Base-by-base conservation (phyloP, 2,797 vertebrate species). In the Sebastes reedi region DNA sequence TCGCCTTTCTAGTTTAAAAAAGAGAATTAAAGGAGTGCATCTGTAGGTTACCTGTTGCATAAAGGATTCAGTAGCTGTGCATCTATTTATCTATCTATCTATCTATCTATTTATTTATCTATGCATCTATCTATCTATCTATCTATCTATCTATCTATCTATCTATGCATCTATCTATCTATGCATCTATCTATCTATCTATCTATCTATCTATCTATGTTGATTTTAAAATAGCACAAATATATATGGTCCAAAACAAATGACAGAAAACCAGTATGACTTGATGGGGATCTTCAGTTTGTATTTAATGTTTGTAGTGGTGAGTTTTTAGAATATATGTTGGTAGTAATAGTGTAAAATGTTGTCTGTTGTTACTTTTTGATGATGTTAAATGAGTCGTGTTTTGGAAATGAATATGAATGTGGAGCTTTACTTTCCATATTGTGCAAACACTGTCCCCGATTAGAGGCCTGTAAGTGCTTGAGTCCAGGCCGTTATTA, bases 401-500 rank as follows among this genome's bases (percentile, higher is more conserved):
- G 14, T 16, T 46, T 46, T 46, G 42, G 42, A 46, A 46, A 65
- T 16, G 5, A 52, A 14, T 24, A 13, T 24, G 2, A 64, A 36
- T 0, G 8, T 14, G 42, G 42, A 46, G n/a, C 13, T 25, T 39
- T 39, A 16, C 12, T 65, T 39, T 39, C 62, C 24, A 14, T 65
- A 24, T 65, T 65, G 34, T 39, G 62, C 22, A 39, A 39, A 22
- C 22, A 39, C 34, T 12, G 22, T 65, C 62, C 62, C 62, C 36
- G 67, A 81, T 68, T 52, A 30, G 62, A 75, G 78, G 58, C 20
- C 72, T 84, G 50, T 64, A 6, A 77, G 77, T 78, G 75, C 22
- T 8, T 16, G 32, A 4, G 16, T 79, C 65, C 34, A 16, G 50
- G 81, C 72, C 78, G 73, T 91, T 84, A 89, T 91, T 91, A 82